These are phyloP conservation scores for Propsilocerus akamusi DNA, from an alignment of 1,140 invertebrate species.

Conservation along the genomic window DNA sequence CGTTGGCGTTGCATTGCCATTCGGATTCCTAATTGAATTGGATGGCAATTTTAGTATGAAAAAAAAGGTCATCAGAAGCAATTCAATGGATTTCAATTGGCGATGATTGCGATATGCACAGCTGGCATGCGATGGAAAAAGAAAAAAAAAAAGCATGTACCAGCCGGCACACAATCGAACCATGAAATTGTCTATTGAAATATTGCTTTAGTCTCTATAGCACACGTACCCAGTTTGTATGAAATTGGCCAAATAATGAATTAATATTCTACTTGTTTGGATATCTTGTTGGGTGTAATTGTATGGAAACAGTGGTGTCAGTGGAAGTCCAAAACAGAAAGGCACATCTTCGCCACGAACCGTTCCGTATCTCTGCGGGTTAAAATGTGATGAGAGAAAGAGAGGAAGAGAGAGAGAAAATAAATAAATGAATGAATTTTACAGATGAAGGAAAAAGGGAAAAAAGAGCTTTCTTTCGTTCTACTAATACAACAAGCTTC, in stretches of 20 bases:
- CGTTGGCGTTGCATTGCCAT: neutral
- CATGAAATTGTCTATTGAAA: too few relatives aligned
- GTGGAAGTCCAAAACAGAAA: constrained; percentile 79
- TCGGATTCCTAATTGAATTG: neutral
- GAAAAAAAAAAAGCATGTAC: neutral
- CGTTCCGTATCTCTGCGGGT: constrained; percentile 48
- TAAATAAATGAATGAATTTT: constrained; percentile 3
- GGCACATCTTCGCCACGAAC: constrained; percentile 89
- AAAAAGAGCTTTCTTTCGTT: neutral
- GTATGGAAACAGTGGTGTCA: constrained; percentile 43
- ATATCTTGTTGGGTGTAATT: constrained; percentile 56
- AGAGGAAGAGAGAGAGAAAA: neutral
- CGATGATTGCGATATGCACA: too few relatives aligned
- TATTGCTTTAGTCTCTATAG: constrained; percentile 15
- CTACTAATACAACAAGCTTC: too few relatives aligned
- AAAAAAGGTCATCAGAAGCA: too few relatives aligned
- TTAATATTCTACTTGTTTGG: constrained; percentile 48
- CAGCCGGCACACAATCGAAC: neutral
- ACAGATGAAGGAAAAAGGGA: neutral
- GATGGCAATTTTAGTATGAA: too few relatives aligned
- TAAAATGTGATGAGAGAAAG: too few relatives aligned
- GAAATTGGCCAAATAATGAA: constrained; percentile 70
- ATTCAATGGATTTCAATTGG: too few relatives aligned
- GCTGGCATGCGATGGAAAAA: neutral
- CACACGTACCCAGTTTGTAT: constrained; percentile 63